A percentile compares a stretch with the other conserved stretches of the same genome.
phyloP scores from a whole-genome alignment of 1,140 invertebrate species.

The Drosophila repleta region DNA sequence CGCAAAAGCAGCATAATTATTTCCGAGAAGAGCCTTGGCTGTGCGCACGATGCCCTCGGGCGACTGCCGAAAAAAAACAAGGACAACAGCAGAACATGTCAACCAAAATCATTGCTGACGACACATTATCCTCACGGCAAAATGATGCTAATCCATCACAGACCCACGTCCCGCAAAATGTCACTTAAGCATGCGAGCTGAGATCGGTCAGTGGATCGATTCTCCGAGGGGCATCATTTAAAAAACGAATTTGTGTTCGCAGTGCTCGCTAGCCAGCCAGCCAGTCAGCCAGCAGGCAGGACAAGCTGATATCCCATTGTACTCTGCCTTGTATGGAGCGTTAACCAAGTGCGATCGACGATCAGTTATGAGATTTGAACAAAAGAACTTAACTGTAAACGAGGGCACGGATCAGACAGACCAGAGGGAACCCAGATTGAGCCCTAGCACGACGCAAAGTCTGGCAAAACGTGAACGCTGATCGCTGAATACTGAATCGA shows the following conservation, averaged over 20 bases:
- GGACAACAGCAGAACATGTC: constrained; percentile 54
- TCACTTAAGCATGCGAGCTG: constrained; percentile 73
- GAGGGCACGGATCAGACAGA: constrained; percentile 37
- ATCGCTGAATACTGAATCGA: constrained; percentile 31
- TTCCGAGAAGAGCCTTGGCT: constrained; percentile 62
- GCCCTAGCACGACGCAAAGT: constrained; percentile 69
- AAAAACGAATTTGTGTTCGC: constrained; percentile 24
- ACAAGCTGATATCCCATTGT: constrained; percentile 33
- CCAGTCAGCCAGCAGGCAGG: background rate
- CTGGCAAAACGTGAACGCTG: constrained; percentile 58
- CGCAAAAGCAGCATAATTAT: constrained; percentile 82
- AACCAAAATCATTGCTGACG: constrained; percentile 80
- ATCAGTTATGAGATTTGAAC: constrained; percentile 79
- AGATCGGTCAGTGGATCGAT: constrained; percentile 40
- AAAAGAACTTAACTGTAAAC: constrained; percentile 79
- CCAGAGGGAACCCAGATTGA: background rate
- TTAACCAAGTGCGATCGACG: constrained; percentile 60
- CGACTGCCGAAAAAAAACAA: constrained; percentile 19
- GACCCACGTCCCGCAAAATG: constrained; percentile 63
- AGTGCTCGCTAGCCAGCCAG: background rate
- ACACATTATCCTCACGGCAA: constrained; percentile 78
- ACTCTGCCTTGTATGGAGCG: constrained; percentile 48
- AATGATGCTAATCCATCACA: constrained; percentile 82
- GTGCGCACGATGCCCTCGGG: constrained; percentile 3
- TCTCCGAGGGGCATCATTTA: constrained; percentile 40